Conservation (phyloP, 2,113 vertebrate species). For the Tichodroma muraria region DNA sequence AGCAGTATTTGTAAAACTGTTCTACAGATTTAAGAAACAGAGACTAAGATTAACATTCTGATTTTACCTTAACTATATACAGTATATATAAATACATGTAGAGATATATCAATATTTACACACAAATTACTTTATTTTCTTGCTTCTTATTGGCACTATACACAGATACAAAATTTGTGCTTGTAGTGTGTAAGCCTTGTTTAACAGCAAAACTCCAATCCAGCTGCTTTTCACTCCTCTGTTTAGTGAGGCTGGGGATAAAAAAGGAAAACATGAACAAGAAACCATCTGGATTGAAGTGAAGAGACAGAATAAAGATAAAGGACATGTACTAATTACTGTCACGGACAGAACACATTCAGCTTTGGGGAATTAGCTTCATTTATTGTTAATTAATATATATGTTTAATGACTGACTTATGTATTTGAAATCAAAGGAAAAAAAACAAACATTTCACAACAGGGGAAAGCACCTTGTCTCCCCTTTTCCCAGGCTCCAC, state of each 20-base stretch:
- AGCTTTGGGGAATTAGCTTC: not conserved
- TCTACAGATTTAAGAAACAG: not conserved
- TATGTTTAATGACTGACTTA: not conserved
- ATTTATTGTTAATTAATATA: not conserved
- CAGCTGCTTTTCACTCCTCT: not conserved
- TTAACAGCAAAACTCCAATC: not conserved
- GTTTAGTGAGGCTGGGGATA: not conserved
- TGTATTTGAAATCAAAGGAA: not conserved
- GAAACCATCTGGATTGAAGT: not conserved
- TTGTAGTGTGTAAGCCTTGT: not conserved
- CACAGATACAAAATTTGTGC: not conserved
- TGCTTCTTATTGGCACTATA: not conserved
- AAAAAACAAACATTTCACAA: not conserved
- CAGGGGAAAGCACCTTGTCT: not conserved
- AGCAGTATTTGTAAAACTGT: not conserved
- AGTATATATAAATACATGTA: not conserved
- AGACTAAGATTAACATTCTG: not conserved
- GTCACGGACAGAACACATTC: not conserved
- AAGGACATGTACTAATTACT: not conserved
- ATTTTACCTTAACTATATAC: not conserved
- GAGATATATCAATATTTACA: not conserved
- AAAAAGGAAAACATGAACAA: not conserved
- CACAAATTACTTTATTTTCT: not conserved
- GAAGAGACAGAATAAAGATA: accelerated
- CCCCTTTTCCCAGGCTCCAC: not conserved